Evolutionary conservation across 2,113 vertebrate genomes (phyloP).

Genomic region (Tursiops truncatus): DNA sequence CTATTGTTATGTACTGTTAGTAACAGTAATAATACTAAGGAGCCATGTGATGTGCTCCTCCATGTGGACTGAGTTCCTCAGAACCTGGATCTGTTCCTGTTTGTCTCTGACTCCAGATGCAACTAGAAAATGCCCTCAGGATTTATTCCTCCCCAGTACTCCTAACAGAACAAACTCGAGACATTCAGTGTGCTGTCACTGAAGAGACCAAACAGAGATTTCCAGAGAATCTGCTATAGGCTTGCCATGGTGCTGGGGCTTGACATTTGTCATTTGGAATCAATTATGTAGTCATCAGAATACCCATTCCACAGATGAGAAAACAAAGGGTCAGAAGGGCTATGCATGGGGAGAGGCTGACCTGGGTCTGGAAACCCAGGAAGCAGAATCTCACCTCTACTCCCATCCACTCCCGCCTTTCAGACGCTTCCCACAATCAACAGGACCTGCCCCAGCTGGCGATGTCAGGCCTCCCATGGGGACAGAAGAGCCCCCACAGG

Average conservation of each 20-base stretch:
- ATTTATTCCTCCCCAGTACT: neutral
- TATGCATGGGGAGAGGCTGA: neutral
- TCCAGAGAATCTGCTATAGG: neutral
- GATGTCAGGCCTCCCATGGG: fast-evolving
- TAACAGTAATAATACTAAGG: neutral
- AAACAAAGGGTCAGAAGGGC: neutral
- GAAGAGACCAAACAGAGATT: neutral
- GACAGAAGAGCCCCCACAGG: neutral
- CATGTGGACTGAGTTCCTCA: neutral
- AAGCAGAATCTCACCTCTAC: neutral
- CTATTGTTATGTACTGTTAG: neutral
- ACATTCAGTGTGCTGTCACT: neutral
- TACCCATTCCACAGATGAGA: neutral
- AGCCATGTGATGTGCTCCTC: neutral
- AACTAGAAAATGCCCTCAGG: neutral
- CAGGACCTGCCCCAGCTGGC: neutral
- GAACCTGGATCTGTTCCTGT: neutral
- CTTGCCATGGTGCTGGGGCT: fast-evolving
- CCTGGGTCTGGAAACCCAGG: neutral
- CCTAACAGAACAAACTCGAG: neutral
- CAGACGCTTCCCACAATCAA: too few relatives aligned
- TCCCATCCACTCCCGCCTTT: neutral
- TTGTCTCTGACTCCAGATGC: neutral
- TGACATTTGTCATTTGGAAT: neutral
- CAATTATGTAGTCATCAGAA: neutral